These are phyloP conservation scores for Neopipo cinnamomea DNA, from an alignment of 2,113 vertebrate genomes.

Conservation along the genomic window DNA sequence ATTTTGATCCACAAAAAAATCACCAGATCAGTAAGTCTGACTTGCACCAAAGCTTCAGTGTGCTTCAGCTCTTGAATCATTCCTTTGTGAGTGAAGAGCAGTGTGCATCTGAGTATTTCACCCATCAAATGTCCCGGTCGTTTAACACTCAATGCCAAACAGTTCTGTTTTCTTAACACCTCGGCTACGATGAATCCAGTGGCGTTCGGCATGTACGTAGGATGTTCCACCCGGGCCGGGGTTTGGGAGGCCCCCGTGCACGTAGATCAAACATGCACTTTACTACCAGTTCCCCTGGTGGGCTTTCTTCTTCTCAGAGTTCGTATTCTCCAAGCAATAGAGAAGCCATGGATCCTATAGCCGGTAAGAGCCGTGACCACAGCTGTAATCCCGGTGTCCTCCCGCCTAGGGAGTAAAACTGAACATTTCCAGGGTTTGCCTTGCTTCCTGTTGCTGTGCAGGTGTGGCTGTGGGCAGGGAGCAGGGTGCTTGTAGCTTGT, in stretches of 20 bases:
- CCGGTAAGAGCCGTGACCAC: conserved; percentile 79
- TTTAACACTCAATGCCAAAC: not conserved
- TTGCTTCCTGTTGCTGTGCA: not conserved
- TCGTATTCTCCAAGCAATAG: conserved; percentile 99
- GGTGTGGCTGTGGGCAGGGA: not conserved
- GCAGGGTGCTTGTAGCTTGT: not conserved
- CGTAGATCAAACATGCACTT: conserved; percentile 99
- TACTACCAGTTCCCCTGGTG: conserved; percentile 95
- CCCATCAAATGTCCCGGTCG: not conserved
- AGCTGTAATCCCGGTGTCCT: not conserved
- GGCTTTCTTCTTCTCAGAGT: conserved; percentile 97
- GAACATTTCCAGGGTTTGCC: accelerated
- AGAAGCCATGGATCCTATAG: conserved; percentile 99
- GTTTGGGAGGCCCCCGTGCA: conserved; percentile 92
- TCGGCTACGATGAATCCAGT: conserved; percentile 91
- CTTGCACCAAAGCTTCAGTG: not conserved
- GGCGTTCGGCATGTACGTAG: conserved; percentile 97
- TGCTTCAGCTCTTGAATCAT: not conserved
- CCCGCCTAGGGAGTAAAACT: not conserved
- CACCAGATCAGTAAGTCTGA: not conserved
- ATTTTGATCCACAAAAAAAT: not conserved
- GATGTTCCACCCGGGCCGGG: conserved; percentile 98
- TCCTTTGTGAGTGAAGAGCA: not conserved
- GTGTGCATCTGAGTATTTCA: not conserved
- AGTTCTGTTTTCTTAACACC: conserved; percentile 79